A percentile compares a stretch with the other conserved stretches of the same genome.
These are phyloP conservation scores for Acipenser ruthenus DNA, from an alignment of 2,797 vertebrate species.

Conservation along the genomic window DNA sequence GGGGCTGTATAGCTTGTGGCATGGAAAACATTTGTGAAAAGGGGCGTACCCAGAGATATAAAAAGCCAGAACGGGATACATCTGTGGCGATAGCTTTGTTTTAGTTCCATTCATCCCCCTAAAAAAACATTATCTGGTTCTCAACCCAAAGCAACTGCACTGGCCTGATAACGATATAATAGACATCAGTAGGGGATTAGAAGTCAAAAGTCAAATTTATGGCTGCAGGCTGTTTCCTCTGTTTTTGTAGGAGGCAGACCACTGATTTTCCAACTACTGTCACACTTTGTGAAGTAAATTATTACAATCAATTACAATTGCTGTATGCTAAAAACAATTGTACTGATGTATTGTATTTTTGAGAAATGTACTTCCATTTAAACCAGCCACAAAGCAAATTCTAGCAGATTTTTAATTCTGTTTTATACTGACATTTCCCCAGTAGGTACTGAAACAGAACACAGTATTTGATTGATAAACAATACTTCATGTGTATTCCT, in stretches of 20 bases:
- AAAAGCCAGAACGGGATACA: slow-evolving; percentile 21
- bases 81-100: slow-evolving; percentile 8
- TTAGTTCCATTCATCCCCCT: background rate
- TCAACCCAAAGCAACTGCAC: slow-evolving; percentile 38
- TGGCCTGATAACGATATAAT: slow-evolving; percentile 49
- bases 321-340: background rate
- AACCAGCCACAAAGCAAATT: slow-evolving; percentile 2
- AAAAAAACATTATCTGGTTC: slow-evolving; percentile 18
- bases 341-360: background rate
- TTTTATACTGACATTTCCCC: background rate
- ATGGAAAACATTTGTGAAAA: slow-evolving; percentile 17
- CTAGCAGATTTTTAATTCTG: background rate
- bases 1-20: slow-evolving; percentile 8
- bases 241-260: slow-evolving; percentile 31
- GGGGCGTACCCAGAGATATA: slow-evolving; percentile 7
- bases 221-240: slow-evolving; percentile 36
- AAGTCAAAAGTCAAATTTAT: slow-evolving; percentile 18
- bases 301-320: background rate
- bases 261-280: slow-evolving; percentile 25
- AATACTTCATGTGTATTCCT: too few relatives aligned
- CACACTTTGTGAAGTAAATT: background rate
- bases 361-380: background rate
- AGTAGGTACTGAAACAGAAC: too few relatives aligned
- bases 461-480: too few relatives aligned
- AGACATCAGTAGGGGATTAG: slow-evolving; percentile 18